Percentiles rank a stretch among this genome's conserved stretches.
phyloP scores from a whole-genome alignment of 2,113 vertebrate genomes.

The Aspidoscelis tigris region DNA sequence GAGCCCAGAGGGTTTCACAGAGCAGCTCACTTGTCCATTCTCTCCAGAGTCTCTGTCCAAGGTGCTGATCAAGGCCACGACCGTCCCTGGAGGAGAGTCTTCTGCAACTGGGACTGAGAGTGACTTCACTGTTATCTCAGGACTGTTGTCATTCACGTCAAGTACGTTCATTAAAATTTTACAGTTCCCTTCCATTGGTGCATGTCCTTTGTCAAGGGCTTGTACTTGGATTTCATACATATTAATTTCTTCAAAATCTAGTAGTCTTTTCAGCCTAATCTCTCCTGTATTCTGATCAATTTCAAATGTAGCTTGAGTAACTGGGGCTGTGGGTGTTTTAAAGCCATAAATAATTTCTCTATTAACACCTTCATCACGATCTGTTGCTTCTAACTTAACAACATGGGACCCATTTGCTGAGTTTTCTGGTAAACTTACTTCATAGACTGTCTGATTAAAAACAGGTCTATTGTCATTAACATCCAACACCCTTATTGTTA shows the following conservation, averaged over 20 bases:
- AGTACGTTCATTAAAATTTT: constrained; percentile 1
- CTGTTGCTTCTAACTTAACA: constrained; percentile 67
- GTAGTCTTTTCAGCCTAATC: constrained; percentile 79
- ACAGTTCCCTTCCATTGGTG: constrained; percentile 5
- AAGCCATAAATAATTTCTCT: constrained; percentile 45
- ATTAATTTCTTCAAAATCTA: constrained; percentile 86
- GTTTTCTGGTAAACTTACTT: constrained; percentile 58
- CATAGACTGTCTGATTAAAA: constrained; percentile 51
- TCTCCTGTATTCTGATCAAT: constrained; percentile 80
- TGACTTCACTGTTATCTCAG: background rate
- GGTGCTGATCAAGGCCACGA: constrained; percentile 16
- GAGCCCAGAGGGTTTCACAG: background rate
- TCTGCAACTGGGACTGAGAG: background rate
- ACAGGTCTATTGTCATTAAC: constrained; percentile 26
- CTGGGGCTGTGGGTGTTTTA: constrained; percentile 27
- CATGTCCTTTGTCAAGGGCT: constrained; percentile 12
- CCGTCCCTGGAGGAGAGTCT: constrained; percentile 1
- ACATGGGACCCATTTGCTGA: constrained; percentile 55
- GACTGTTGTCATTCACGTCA: constrained; percentile 11
- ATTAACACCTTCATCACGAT: constrained; percentile 69
- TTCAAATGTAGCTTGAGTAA: constrained; percentile 63
- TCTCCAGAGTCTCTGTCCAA: constrained; percentile 10
- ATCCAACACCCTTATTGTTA: constrained; percentile 10
- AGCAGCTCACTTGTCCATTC: constrained; percentile 9
- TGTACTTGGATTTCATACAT: constrained; percentile 24